phyloP scores from a whole-genome alignment of 2,888 invertebrate genomes.

The Scelioninae gen. 2 region DNA sequence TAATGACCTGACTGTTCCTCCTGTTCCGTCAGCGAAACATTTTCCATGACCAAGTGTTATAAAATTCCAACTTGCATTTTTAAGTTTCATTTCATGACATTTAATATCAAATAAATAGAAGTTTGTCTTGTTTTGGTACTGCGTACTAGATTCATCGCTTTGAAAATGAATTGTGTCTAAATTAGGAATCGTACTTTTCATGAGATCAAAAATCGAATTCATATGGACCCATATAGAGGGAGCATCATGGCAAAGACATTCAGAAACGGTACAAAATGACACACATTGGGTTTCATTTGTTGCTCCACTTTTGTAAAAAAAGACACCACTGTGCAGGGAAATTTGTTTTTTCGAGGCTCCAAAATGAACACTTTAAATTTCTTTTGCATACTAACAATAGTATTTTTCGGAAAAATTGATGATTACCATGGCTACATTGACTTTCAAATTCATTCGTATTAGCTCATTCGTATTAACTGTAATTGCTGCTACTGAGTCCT shows the following conservation, averaged over 20 bases:
- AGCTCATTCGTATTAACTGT: too few species aligned
- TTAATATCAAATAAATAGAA: constrained; percentile 11
- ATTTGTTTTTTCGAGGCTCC: constrained; percentile 46
- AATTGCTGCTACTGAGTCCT: constrained; percentile 28
- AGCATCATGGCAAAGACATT: constrained; percentile 42
- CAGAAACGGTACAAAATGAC: constrained; percentile 35
- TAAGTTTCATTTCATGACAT: constrained; percentile 9
- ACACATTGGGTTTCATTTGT: constrained; percentile 18
- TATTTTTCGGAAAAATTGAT: constrained; percentile 52
- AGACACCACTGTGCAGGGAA: constrained; percentile 33
- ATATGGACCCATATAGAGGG: constrained; percentile 39
- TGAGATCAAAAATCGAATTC: constrained; percentile 22
- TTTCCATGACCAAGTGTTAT: constrained; percentile 45
- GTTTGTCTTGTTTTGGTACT: constrained; percentile 27
- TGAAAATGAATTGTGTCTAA: too few species aligned
- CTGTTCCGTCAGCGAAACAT: constrained; percentile 35
- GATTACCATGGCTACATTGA: constrained; percentile 32
- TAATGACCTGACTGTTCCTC: constrained; percentile 15
- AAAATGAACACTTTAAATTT: constrained; percentile 43
- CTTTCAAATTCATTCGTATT: constrained; percentile 36
- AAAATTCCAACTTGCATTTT: constrained; percentile 42
- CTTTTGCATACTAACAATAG: constrained; percentile 33
- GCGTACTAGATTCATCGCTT: constrained; percentile 16
- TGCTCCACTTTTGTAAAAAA: constrained; percentile 32
- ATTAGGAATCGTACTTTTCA: too few species aligned